Evolutionary conservation across 2,888 invertebrate species (phyloP).

Genomic region (Saturnia pavonia): DNA sequence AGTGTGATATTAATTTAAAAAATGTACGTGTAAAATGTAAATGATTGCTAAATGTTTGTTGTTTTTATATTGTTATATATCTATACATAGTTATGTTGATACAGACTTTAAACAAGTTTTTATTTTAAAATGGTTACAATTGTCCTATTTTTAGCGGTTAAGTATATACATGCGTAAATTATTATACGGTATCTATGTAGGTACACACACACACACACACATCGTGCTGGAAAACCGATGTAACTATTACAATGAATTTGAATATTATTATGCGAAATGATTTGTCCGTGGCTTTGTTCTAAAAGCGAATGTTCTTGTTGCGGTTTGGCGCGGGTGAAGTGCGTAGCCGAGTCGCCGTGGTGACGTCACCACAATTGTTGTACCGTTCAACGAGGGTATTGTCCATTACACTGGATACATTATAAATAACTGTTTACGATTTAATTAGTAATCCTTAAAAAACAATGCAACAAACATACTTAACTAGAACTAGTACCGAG

Average conservation of each 20-base stretch:
- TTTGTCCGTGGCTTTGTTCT: not conserved
- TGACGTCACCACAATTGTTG: too few species aligned
- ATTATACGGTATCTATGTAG: not conserved
- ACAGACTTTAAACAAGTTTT: constrained; percentile 5
- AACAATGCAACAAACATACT: too few species aligned
- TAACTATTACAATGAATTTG: not conserved
- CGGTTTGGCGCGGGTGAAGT: not conserved
- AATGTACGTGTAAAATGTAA: not conserved
- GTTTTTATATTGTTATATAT: not conserved
- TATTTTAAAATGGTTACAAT: not conserved
- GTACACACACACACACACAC: not conserved
- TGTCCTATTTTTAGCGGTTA: not conserved
- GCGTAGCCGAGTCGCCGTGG: too few species aligned
- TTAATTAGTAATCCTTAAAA: too few species aligned
- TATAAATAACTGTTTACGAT: too few species aligned
- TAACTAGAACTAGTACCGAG: too few species aligned
- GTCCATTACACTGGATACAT: too few species aligned
- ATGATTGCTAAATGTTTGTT: not conserved
- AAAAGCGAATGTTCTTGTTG: not conserved
- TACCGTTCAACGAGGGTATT: too few species aligned
- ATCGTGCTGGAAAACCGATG: not conserved
- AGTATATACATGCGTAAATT: not conserved
- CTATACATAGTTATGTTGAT: too few species aligned
- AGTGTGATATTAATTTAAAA: not conserved
- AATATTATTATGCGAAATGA: constrained; percentile 1